phyloP scores from a whole-genome alignment of 2,797 vertebrate genomes.

The Brotula barbata region DNA sequence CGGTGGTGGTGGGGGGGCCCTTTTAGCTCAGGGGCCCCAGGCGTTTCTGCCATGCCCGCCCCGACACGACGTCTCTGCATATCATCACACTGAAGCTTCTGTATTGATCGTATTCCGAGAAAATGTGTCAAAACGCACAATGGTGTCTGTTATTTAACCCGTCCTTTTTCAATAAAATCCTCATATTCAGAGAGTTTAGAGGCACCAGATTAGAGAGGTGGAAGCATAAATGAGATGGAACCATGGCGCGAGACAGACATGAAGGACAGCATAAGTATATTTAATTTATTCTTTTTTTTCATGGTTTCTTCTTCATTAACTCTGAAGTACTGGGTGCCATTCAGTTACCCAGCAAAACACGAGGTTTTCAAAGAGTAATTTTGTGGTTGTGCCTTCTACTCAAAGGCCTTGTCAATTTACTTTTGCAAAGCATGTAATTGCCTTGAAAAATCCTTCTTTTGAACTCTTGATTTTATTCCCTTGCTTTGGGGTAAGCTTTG shows the following conservation, averaged over 20 bases:
- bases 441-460: constrained; percentile 67
- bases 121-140: neutral
- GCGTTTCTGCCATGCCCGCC: no score
- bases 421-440: constrained; percentile 59
- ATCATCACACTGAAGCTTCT: no score
- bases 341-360: constrained; percentile 45
- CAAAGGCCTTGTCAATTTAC: constrained; percentile 57
- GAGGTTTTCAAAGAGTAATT: constrained; percentile 52
- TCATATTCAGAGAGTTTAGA: neutral
- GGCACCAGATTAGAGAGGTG: constrained; percentile 7
- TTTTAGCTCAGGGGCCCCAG: no score
- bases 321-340: constrained; percentile 37
- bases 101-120: no score
- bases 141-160: constrained; percentile 5
- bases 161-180: neutral
- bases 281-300: constrained; percentile 46
- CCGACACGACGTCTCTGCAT: no score
- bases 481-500: constrained; percentile 62
- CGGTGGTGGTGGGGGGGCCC: no score
- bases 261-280: constrained; percentile 14
- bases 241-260: constrained; percentile 7
- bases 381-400: constrained; percentile 53
- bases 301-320: constrained; percentile 46
- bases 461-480: constrained; percentile 66
- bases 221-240: constrained; percentile 22